Evolutionary conservation across 2,113 vertebrate genomes (phyloP), one percentile per base, ranked within the genome.

Genomic region (Megaceryle torquata): DNA sequence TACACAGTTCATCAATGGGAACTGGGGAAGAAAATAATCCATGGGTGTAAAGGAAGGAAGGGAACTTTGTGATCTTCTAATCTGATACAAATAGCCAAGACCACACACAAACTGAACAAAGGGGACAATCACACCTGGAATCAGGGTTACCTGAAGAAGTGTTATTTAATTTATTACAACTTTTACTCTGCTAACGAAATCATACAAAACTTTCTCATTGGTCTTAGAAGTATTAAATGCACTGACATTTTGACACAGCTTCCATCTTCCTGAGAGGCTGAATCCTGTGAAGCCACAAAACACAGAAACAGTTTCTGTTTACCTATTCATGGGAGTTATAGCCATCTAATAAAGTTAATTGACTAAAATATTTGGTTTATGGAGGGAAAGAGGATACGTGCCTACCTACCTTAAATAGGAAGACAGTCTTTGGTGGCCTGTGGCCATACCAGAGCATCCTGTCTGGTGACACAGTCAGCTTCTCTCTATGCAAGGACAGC

Each of bases 281-380:
- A 80, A 53, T 46, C 31, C 53, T 59, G 13, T 14, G 2, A 93
- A 77, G 43, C 50, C 72, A 54, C 46, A 90, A 74, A 86, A 86
- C 41, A 51, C 65, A 91, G 89, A 60, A 94, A 81, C 6, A 0
- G 68, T 94, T 96, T 93, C 88, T 88, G 43, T 91, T 96, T 95
- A 83, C 60, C 6, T 83, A 44, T 94, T 90, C 9, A 43, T 75
- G 20, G 24, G 59, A 88, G 26, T 67, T 74, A 39, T 74, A 88
- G 60, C 15, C 43, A 75, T 29, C 39, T 56, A 91, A 91, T 93
- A 86, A 93, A 88, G 20, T 67, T 95, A 95, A 96, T 79, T 46
- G 75, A 18, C 41, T 86, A 67, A 91, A 96, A 96, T 37, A 20
- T 4, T 94, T 35, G 4, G 91, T 88, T 88, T 84, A 35, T 6